A percentile compares a stretch with the other conserved stretches of the same genome.
Conservation (phyloP, 2,797 vertebrate species). For the Cyclura pinguis region DNA sequence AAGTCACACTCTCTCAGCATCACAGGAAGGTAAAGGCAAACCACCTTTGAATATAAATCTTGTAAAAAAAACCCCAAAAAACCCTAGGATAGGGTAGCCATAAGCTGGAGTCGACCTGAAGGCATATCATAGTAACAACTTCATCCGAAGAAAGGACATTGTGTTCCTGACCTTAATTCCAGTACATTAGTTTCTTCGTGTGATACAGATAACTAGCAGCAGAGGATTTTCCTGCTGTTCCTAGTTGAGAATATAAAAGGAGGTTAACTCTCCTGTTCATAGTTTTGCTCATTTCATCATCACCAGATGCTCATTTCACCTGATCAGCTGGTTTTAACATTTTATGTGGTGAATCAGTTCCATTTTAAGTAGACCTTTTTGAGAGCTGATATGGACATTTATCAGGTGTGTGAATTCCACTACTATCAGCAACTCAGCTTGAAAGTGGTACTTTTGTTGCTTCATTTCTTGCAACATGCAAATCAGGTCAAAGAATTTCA, state of each 20-base stretch:
- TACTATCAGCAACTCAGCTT: neutral
- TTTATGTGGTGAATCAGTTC: neutral
- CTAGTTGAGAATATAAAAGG: neutral
- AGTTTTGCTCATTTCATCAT: neutral
- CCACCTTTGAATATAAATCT: too few species aligned
- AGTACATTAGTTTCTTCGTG: neutral
- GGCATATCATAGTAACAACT: too few species aligned
- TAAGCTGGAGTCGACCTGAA: too few species aligned
- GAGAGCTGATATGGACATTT: neutral
- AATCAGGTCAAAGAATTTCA: neutral
- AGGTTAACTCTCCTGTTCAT: neutral
- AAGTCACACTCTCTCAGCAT: too few species aligned
- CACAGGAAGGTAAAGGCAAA: too few species aligned
- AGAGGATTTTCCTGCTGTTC: neutral
- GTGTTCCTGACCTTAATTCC: neutral
- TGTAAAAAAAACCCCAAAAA: too few species aligned
- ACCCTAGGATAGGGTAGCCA: too few species aligned
- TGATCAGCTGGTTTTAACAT: neutral
- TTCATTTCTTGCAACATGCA: neutral
- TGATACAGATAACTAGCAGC: neutral
- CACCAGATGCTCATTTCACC: neutral
- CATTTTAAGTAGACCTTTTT: neutral
- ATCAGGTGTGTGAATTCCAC: neutral
- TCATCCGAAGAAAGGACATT: conserved; percentile 12
- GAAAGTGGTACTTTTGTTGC: neutral